These are phyloP conservation scores for Drosophila eohydei DNA, from an alignment of 2,888 invertebrate genomes.

Conservation along the genomic window DNA sequence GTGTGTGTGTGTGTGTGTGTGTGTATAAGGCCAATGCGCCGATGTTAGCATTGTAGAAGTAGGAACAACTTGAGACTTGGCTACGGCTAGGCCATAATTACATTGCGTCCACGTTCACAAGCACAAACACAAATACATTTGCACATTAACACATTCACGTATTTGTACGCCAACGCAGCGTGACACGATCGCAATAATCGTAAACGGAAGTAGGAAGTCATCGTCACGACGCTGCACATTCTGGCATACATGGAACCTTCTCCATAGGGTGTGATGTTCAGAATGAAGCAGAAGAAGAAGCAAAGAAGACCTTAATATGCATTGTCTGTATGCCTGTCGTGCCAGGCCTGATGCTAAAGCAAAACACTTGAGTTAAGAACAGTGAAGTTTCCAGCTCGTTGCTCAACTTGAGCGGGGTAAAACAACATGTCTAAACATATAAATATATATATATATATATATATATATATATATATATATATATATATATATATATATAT, in stretches of 20 bases:
- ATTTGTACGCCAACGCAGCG: constrained; percentile 59
- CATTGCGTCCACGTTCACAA: constrained; percentile 37
- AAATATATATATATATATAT: not conserved
- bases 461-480: not conserved
- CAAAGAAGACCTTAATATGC: constrained; percentile 35
- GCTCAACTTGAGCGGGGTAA: constrained; percentile 19
- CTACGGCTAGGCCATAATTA: constrained; percentile 49
- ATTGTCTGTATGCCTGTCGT: constrained; percentile 37
- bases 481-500: not conserved
- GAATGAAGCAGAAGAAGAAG: not conserved
- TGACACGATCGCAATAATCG: constrained; percentile 52
- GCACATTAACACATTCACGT: constrained; percentile 24
- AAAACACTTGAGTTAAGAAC: constrained; percentile 23
- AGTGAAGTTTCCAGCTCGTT: constrained; percentile 27
- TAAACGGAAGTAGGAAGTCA: constrained; percentile 66
- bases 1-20: constrained; percentile 7
- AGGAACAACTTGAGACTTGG: constrained; percentile 30
- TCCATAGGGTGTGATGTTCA: constrained; percentile 1
- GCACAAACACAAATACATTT: constrained; percentile 8
- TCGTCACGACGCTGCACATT: constrained; percentile 56
- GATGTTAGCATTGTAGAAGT: constrained; percentile 24
- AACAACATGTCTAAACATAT: not conserved
- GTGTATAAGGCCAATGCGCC: constrained; percentile 55
- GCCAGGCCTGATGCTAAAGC: constrained; percentile 20
- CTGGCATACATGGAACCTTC: constrained; percentile 33